These are phyloP conservation scores for Orientallactaga sibirica DNA, from an alignment of 2,797 vertebrate species.

Conservation along the genomic window DNA sequence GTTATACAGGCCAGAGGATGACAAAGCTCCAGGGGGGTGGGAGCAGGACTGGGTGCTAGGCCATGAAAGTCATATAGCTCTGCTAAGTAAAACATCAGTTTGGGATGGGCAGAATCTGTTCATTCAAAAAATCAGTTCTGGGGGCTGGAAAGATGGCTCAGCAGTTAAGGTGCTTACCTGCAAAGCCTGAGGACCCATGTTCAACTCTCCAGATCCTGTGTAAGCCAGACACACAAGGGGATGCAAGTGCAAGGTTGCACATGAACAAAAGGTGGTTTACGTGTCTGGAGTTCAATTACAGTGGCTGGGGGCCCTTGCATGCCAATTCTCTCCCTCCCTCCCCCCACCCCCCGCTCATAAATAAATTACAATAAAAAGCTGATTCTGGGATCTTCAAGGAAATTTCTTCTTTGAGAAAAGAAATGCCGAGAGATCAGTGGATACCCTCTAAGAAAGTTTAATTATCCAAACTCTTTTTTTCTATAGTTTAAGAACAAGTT, in stretches of 20 bases:
- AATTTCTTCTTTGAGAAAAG: constrained; percentile 23
- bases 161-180: too few relatives aligned
- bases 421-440: background rate
- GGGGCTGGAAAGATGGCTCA: too few relatives aligned
- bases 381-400: background rate
- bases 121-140: background rate
- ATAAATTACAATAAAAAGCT: background rate
- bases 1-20: background rate
- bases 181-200: too few relatives aligned
- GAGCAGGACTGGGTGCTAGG: background rate
- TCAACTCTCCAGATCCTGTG: too few relatives aligned
- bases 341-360: too few relatives aligned
- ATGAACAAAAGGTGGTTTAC: too few relatives aligned
- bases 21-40: background rate
- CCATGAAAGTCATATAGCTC: background rate
- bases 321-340: too few relatives aligned
- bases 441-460: background rate
- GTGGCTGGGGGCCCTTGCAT: too few relatives aligned
- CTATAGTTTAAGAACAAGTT: background rate
- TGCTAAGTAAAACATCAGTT: background rate
- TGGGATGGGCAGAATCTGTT: background rate
- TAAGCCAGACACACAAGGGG: too few relatives aligned
- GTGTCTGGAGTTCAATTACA: too few relatives aligned
- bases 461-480: constrained; percentile 12
- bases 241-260: too few relatives aligned